Evolutionary conservation across 2,888 invertebrate genomes (phyloP), one percentile per base, ranked within the genome.

Genomic region (Metacarcinus magister): DNA sequence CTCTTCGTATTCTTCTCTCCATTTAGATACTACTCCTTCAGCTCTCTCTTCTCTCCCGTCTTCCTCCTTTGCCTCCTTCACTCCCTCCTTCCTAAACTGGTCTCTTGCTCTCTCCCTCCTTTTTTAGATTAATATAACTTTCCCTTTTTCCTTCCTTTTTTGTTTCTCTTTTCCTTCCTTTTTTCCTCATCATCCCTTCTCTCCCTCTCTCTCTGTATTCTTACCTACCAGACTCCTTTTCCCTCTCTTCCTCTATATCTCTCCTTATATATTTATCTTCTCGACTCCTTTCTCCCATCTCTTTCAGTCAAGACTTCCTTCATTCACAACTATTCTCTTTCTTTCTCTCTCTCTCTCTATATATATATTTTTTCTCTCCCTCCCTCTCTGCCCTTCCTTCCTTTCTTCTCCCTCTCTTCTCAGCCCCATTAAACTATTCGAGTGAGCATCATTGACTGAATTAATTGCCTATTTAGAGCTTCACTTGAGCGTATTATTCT

Each of bases 391-490:
- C n/a, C 7, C 67, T n/a, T 67, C 23, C 19, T 67, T 67, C 67
- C 67, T n/a, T 67, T 5, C 1, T n/a, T 67, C 2, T 82, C 82
- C 32, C 4, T 32, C 82, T 82, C 82, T 82, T 82, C 82, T 82
- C 82, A 32, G 32, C 4, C 28, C 82, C 82, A 82, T 82, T 82
- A 13, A 82, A 13, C 82, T 13, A 82, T 82, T 32, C 82, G 82
- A 82, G 82, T 82, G 82, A 32, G 82, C 82, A 82, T 82, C 82
- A 82, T 82, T 82, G 82, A 82, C 82, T 82, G 32, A 82, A 82
- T 82, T 82, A 82, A 82, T 82, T 82, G 82, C 82, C 82, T 82
- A 82, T 82, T 82, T 82, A 82, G 82, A 82, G 82, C 82, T 82
- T 82, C 82, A 82, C 82, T 82, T 82, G 82, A 82, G 82, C 82